A percentile compares a stretch with the other conserved stretches of the same genome.
phyloP scores from a whole-genome alignment of 2,113 vertebrate genomes.

The Nothocercus julius region DNA sequence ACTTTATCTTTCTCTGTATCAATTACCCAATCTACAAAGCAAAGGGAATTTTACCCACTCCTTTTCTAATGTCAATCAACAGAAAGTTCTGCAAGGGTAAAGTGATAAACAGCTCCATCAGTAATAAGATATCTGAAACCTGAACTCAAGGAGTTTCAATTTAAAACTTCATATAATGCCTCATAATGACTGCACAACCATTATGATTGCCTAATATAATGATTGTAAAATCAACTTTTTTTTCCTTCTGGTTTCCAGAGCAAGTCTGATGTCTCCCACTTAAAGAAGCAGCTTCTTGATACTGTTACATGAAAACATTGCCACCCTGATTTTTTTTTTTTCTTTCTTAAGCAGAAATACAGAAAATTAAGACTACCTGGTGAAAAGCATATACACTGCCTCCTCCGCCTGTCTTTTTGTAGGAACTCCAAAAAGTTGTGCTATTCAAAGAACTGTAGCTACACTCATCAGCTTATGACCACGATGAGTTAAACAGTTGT shows the following conservation, averaged over 20 bases:
- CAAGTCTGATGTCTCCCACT: background rate
- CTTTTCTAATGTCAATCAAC: background rate
- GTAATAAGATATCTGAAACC: background rate
- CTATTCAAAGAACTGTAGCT: background rate
- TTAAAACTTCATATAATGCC: background rate
- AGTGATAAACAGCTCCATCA: background rate
- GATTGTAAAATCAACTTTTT: background rate
- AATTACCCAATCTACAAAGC: background rate
- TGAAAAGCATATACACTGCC: background rate
- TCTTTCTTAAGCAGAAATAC: background rate
- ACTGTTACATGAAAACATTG: rapidly evolving
- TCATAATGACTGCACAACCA: background rate
- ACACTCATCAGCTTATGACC: background rate
- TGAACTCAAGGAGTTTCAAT: background rate
- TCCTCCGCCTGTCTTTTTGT: background rate
- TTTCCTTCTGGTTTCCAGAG: background rate
- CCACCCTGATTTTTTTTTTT: rapidly evolving
- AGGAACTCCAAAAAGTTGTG: background rate
- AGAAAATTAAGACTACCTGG: background rate
- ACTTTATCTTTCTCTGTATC: background rate
- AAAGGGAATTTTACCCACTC: background rate
- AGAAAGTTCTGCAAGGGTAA: rapidly evolving
- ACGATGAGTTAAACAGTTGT: background rate
- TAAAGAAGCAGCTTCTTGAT: background rate
- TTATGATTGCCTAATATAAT: no score